Percentiles rank a stretch among this genome's conserved stretches.
Conservation (phyloP, 2,113 vertebrate species). For the Perca fluviatilis region DNA sequence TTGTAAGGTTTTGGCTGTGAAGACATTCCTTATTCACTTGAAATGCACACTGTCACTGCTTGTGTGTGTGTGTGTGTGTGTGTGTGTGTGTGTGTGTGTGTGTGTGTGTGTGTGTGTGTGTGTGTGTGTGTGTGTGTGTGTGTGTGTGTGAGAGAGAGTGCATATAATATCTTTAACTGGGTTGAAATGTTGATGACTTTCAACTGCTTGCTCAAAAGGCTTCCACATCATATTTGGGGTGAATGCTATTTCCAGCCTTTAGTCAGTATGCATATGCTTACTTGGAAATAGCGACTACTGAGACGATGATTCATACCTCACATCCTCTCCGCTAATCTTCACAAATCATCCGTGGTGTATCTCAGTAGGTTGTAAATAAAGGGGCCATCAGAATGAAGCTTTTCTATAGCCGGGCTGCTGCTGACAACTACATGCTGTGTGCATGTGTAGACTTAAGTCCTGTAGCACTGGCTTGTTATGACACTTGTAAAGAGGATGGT, state of each 20-base stretch:
- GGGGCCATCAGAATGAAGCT: slow-evolving; percentile 55
- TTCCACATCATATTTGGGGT: slow-evolving; percentile 56
- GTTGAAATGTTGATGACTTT: slow-evolving; percentile 66
- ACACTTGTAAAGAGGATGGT: slow-evolving; percentile 80
- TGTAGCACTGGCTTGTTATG: slow-evolving; percentile 79
- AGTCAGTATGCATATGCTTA: slow-evolving; percentile 67
- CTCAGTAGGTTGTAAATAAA: slow-evolving; percentile 71
- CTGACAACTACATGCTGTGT: slow-evolving; percentile 62
- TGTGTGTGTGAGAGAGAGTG: background rate
- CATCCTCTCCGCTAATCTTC: slow-evolving; percentile 71
- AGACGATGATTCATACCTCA: slow-evolving; percentile 70
- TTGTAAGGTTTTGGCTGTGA: slow-evolving; percentile 66
- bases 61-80: slow-evolving; percentile 8
- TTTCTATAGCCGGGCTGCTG: slow-evolving; percentile 31
- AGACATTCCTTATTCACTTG: slow-evolving; percentile 67
- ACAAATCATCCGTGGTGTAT: slow-evolving; percentile 69
- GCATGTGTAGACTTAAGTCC: slow-evolving; percentile 63
- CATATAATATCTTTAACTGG: slow-evolving; percentile 54
- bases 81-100: slow-evolving; percentile 12
- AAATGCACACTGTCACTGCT: slow-evolving; percentile 56
- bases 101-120: slow-evolving; percentile 10
- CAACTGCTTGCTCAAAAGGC: slow-evolving; percentile 56
- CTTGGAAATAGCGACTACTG: slow-evolving; percentile 54
- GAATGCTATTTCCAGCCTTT: slow-evolving; percentile 65
- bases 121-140: slow-evolving; percentile 10